These are phyloP conservation scores for Drosophila ustulata DNA, from an alignment of 2,888 invertebrate genomes.

Conservation along the genomic window DNA sequence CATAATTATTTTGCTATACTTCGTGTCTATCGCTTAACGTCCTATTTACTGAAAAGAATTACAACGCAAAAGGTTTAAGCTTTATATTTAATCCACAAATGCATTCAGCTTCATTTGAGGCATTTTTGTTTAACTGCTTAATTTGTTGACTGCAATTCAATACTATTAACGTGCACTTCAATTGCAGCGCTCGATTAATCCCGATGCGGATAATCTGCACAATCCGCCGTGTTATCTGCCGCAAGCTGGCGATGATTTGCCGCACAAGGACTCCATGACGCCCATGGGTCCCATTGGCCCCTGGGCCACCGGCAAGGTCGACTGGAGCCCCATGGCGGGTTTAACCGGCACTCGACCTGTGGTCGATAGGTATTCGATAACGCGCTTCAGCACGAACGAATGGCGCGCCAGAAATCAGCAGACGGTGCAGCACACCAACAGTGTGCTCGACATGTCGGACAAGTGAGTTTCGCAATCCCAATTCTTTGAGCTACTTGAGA, in stretches of 20 bases:
- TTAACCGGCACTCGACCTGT: slow-evolving; percentile 91
- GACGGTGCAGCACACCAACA: slow-evolving; percentile 85
- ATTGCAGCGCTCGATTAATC: slow-evolving; percentile 62
- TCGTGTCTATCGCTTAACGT: no score
- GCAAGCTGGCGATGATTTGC: slow-evolving; percentile 86
- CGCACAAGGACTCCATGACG: slow-evolving; percentile 79
- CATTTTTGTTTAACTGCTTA: no score
- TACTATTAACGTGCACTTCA: no score
- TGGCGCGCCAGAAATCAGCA: slow-evolving; percentile 89
- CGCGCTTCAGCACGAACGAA: slow-evolving; percentile 90
- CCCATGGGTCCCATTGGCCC: slow-evolving; percentile 87
- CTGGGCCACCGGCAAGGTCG: slow-evolving; percentile 90
- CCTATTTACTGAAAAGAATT: no score
- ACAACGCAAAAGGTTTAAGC: no score
- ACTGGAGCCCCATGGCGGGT: slow-evolving; percentile 89
- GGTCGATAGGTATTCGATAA: slow-evolving; percentile 91
- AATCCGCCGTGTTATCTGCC: slow-evolving; percentile 87
- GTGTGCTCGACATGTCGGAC: slow-evolving; percentile 86
- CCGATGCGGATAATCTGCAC: slow-evolving; percentile 75
- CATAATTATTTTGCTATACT: no score
- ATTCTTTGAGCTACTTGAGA: background rate
- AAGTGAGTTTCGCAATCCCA: slow-evolving; percentile 80
- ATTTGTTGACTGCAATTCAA: no score
- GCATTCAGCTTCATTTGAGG: no score
- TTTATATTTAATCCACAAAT: no score